A percentile compares a stretch with the other conserved stretches of the same genome.
These are phyloP conservation scores for Drosophila mayri DNA, from an alignment of 1,140 invertebrate species.

Conservation along the genomic window DNA sequence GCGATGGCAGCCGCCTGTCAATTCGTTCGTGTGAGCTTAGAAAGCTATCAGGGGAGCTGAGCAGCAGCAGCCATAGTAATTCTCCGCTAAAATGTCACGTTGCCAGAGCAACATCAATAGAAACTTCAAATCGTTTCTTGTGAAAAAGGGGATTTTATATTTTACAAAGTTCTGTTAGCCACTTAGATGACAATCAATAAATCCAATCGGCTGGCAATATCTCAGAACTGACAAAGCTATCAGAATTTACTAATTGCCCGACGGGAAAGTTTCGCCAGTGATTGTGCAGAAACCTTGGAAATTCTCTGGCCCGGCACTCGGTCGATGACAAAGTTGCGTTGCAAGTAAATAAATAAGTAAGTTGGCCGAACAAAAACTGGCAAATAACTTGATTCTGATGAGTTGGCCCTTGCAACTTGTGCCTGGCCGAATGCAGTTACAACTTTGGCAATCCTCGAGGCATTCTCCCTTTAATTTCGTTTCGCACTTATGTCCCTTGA, in stretches of 20 bases:
- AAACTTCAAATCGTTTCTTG: constrained; percentile 8
- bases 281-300: constrained; percentile 26
- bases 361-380: constrained; percentile 18
- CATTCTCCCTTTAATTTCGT: constrained; percentile 32
- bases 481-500: constrained; percentile 18
- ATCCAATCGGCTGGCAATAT: constrained; percentile 18
- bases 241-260: constrained; percentile 63
- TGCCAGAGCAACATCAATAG: constrained; percentile 17
- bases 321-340: constrained; percentile 36
- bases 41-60: constrained; percentile 10
- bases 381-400: constrained; percentile 52
- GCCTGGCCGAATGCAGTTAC: constrained; percentile 19
- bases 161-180: constrained; percentile 14
- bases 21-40: constrained; percentile 6
- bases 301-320: background rate
- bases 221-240: constrained; percentile 51
- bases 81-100: constrained; percentile 23
- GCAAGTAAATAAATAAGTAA: constrained; percentile 43
- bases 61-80: background rate
- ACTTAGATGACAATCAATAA: constrained; percentile 50
- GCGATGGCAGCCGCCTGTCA: constrained; percentile 4
- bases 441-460: constrained; percentile 8
- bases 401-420: constrained; percentile 15
- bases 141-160: background rate
- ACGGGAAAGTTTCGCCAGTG: constrained; percentile 47